phyloP scores from a whole-genome alignment of 2,888 invertebrate genomes.

The Teleiodes luculella region DNA sequence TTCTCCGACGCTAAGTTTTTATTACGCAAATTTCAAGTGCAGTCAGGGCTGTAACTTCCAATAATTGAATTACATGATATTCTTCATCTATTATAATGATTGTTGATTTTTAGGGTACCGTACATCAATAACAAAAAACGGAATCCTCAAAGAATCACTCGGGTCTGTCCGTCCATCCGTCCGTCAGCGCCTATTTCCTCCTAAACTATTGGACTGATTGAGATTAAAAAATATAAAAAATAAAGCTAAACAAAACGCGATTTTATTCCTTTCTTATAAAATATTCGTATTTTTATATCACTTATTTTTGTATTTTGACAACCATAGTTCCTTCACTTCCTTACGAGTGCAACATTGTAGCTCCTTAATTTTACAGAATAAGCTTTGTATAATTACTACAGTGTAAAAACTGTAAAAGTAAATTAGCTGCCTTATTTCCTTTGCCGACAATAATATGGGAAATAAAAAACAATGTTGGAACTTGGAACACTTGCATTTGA shows the following conservation, averaged over 20 bases:
- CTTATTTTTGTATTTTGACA: neutral
- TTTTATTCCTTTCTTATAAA: no score
- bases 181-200: no score
- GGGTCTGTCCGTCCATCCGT: no score
- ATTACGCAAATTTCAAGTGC: neutral
- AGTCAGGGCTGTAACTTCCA: neutral
- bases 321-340: neutral
- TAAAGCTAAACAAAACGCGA: no score
- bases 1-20: neutral
- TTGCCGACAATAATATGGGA: neutral
- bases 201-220: no score
- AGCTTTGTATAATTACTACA: neutral
- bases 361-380: neutral
- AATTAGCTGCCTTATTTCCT: neutral
- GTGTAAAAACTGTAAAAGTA: neutral
- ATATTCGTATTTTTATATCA: no score
- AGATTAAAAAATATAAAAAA: no score
- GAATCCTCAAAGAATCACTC: no score
- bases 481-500: slow-evolving; percentile 5
- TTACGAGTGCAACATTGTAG: neutral
- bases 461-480: neutral
- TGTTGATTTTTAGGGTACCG: no score
- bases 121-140: no score
- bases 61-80: neutral
- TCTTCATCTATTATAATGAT: no score